These are phyloP conservation scores for Hedychridium roseum DNA, from an alignment of 2,888 invertebrate genomes.

Conservation along the genomic window DNA sequence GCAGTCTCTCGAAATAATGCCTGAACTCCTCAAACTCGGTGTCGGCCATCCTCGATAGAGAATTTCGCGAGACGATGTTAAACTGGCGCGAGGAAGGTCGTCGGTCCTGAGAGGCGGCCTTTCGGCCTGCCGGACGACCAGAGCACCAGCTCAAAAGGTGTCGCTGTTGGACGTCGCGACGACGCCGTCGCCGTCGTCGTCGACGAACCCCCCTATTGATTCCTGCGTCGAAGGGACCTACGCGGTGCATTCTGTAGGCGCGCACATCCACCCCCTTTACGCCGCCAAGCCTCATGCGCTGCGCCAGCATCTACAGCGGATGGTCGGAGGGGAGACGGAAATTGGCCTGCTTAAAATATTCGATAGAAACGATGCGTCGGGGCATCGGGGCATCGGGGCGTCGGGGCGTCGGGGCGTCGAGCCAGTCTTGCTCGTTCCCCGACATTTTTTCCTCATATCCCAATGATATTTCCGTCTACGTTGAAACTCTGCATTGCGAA, in stretches of 20 bases:
- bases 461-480: no score
- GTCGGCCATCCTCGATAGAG: conserved; percentile 77
- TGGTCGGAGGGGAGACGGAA: conserved; percentile 2
- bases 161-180: conserved; percentile 10
- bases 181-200: conserved; percentile 29
- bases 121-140: conserved; percentile 29
- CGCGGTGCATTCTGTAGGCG: no score
- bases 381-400: no score
- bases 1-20: conserved; percentile 83
- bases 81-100: conserved; percentile 24
- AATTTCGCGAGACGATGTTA: no score
- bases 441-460: no score
- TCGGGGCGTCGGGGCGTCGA: no score
- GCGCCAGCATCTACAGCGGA: conserved; percentile 22
- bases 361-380: neutral
- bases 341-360: conserved; percentile 2
- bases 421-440: no score
- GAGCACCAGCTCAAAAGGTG: neutral
- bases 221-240: conserved; percentile 43
- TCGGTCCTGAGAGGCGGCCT: conserved; percentile 23
- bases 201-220: conserved; percentile 51
- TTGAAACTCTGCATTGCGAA: no score
- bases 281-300: conserved; percentile 28
- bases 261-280: conserved; percentile 42
- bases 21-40: conserved; percentile 94